Evolutionary conservation across 2,888 invertebrate genomes (phyloP).

Genomic region (Hipparchia sbordonii): DNA sequence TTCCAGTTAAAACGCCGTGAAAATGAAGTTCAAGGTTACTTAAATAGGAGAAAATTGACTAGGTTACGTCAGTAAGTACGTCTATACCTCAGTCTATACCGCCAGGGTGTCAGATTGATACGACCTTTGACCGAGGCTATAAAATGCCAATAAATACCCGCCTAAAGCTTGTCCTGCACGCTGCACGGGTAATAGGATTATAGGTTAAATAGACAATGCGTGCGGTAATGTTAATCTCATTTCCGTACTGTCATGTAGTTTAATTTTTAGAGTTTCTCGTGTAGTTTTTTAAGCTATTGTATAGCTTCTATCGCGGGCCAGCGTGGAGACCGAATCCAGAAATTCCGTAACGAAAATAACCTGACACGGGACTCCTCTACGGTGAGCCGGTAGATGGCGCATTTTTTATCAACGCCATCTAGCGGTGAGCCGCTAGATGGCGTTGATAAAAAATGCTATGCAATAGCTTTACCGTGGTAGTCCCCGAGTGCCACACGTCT

Average conservation of each 20-base stretch:
- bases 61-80: background rate
- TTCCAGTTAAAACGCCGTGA: background rate
- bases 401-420: too few relatives aligned
- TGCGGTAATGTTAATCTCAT: conserved; percentile 6
- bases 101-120: background rate
- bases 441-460: too few relatives aligned
- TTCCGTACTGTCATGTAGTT: background rate
- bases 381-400: too few relatives aligned
- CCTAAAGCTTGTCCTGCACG: background rate
- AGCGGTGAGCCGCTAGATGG: too few relatives aligned
- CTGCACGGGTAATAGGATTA: conserved; percentile 9
- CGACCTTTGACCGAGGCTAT: conserved; percentile 15
- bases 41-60: background rate
- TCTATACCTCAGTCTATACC: background rate
- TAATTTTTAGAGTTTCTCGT: background rate
- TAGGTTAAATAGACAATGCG: conserved; percentile 4
- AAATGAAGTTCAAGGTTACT: background rate
- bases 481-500: too few relatives aligned
- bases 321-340: too few relatives aligned
- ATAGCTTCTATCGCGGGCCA: too few relatives aligned
- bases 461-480: too few relatives aligned
- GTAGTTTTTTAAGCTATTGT: too few relatives aligned
- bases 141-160: background rate
- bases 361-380: too few relatives aligned
- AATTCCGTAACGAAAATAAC: too few relatives aligned